Percentiles rank a stretch among this genome's conserved stretches.
Conservation (phyloP, 2,113 vertebrate species). For the Neopipo cinnamomea region DNA sequence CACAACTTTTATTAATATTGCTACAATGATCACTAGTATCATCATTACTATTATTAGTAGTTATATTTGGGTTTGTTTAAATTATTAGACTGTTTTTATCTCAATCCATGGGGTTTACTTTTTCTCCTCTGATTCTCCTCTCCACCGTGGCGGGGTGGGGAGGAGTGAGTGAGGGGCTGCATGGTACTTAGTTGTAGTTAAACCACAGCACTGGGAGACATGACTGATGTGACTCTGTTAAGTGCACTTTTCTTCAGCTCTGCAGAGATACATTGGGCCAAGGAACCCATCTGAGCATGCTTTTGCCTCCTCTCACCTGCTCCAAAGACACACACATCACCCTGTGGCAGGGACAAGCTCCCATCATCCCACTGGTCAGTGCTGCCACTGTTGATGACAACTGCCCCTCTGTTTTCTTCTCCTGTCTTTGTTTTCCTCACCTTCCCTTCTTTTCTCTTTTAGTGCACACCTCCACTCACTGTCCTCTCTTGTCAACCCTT, state of each 20-base stretch:
- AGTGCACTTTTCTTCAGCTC: neutral
- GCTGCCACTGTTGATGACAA: neutral
- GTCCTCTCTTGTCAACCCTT: neutral
- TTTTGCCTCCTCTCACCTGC: neutral
- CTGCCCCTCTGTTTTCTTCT: neutral
- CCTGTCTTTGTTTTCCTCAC: neutral
- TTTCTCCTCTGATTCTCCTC: neutral
- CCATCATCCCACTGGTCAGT: neutral
- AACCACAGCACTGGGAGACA: neutral
- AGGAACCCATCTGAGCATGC: neutral
- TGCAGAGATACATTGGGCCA: neutral
- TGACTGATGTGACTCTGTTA: neutral
- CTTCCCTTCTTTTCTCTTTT: neutral
- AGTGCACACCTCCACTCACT: neutral
- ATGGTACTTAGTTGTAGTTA: neutral
- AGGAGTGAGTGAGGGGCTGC: neutral
- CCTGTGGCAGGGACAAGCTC: neutral
- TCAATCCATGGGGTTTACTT: neutral
- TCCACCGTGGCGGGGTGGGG: neutral
- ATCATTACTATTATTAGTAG: neutral
- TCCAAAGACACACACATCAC: neutral
- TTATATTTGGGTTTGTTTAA: neutral
- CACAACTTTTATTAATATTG: neutral
- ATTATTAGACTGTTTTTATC: neutral
- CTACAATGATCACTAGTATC: neutral